Conservation (phyloP, 2,888 invertebrate genomes). For the Spicauda simplicius region DNA sequence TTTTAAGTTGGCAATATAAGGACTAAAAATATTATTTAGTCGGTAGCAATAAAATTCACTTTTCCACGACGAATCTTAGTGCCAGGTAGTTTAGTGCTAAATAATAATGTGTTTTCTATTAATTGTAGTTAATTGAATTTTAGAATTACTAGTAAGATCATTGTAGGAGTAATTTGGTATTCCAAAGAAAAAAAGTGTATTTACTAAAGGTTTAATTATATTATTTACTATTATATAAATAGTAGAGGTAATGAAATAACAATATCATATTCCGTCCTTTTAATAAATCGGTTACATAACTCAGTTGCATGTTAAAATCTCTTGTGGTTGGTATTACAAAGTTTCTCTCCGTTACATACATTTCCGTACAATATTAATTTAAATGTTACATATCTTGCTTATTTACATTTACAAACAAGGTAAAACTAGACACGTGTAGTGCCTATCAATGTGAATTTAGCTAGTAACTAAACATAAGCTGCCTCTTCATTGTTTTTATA, state of each 20-base stretch:
- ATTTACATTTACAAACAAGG: slow-evolving; percentile 42
- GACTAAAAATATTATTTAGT: too few species aligned
- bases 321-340: slow-evolving; percentile 55
- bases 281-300: slow-evolving; percentile 60
- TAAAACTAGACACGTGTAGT: not conserved
- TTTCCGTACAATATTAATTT: slow-evolving; percentile 21
- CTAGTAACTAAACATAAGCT: slow-evolving; percentile 45
- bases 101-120: too few species aligned
- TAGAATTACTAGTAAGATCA: too few species aligned
- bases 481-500: slow-evolving; percentile 21
- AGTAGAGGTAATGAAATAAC: slow-evolving; percentile 41
- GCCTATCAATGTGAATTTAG: slow-evolving; percentile 7
- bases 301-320: slow-evolving; percentile 59
- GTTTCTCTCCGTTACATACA: slow-evolving; percentile 38
- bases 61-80: too few species aligned
- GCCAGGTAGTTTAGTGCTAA: too few species aligned
- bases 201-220: slow-evolving; percentile 1
- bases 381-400: slow-evolving; percentile 37
- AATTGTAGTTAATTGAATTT: too few species aligned
- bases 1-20: too few species aligned
- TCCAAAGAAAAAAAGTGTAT: not conserved
- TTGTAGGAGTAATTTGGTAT: not conserved
- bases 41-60: too few species aligned
- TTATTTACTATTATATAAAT: slow-evolving; percentile 3
- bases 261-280: slow-evolving; percentile 58